These are phyloP conservation scores for Apotomis betuletana DNA, from an alignment of 2,888 invertebrate species.

Conservation along the genomic window DNA sequence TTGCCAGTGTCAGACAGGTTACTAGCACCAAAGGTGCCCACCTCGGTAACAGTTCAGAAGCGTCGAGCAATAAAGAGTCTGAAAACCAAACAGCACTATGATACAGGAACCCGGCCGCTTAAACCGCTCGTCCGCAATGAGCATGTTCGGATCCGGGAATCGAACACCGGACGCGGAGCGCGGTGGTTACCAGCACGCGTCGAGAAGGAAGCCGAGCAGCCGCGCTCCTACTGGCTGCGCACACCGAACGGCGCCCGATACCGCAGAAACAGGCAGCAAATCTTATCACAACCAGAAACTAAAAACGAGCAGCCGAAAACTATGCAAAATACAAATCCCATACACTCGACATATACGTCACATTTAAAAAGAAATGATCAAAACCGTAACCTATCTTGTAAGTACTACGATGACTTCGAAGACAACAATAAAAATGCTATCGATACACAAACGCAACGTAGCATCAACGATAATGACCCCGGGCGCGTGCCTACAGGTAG, in stretches of 20 bases:
- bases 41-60: background rate
- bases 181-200: slow-evolving; percentile 3
- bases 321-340: background rate
- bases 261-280: slow-evolving; percentile 7
- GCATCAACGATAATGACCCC: background rate
- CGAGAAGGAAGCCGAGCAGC: background rate
- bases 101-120: background rate
- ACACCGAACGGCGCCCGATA: slow-evolving; percentile 4
- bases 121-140: background rate
- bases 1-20: background rate
- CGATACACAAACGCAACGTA: background rate
- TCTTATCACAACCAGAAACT: background rate
- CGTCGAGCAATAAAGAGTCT: background rate
- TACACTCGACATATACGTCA: background rate
- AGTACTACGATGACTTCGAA: slow-evolving; percentile 6
- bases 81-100: background rate
- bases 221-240: slow-evolving; percentile 3
- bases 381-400: background rate
- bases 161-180: background rate
- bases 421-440: background rate
- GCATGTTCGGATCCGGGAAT: slow-evolving; percentile 5
- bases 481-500: background rate
- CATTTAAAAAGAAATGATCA: background rate
- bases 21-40: background rate
- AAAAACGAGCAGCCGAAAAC: background rate